Percentiles rank a stretch among this genome's conserved stretches.
Evolutionary conservation across 2,888 invertebrate genomes (phyloP).

Genomic region (Polyommatus iphigenia): DNA sequence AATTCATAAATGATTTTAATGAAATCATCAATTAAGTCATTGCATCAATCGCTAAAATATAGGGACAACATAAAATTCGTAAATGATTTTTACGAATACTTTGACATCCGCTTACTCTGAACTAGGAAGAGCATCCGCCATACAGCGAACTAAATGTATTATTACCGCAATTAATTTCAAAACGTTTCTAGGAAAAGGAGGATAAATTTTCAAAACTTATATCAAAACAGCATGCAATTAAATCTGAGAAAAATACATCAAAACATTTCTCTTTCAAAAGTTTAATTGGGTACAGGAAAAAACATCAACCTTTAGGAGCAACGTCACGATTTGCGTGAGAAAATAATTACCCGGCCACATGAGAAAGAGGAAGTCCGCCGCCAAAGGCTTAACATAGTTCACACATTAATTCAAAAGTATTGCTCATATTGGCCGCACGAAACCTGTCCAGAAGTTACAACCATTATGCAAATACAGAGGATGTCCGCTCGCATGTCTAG

Average conservation of each 20-base stretch:
- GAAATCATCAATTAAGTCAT: too few species aligned
- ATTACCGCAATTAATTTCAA: background rate
- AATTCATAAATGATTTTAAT: background rate
- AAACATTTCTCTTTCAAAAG: background rate
- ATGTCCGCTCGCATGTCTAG: constrained; percentile 56
- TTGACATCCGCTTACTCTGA: background rate
- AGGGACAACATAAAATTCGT: too few species aligned
- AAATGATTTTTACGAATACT: background rate
- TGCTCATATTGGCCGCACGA: constrained; percentile 35
- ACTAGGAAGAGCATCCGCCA: constrained; percentile 17
- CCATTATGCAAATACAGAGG: constrained; percentile 65
- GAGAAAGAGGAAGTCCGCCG: constrained; percentile 37
- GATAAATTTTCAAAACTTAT: background rate
- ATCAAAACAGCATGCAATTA: background rate
- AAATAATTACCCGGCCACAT: background rate
- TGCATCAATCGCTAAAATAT: too few species aligned
- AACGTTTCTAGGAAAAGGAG: background rate
- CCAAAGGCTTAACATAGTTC: constrained; percentile 30
- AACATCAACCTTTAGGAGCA: background rate
- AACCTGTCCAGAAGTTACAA: constrained; percentile 46
- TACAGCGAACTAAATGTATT: background rate
- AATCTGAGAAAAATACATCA: background rate
- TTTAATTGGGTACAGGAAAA: background rate
- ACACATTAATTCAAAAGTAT: constrained; percentile 30
- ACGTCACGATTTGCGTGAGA: background rate